Base-by-base conservation (phyloP, 1,140 invertebrate genomes). In the Drosophila nasuta region DNA sequence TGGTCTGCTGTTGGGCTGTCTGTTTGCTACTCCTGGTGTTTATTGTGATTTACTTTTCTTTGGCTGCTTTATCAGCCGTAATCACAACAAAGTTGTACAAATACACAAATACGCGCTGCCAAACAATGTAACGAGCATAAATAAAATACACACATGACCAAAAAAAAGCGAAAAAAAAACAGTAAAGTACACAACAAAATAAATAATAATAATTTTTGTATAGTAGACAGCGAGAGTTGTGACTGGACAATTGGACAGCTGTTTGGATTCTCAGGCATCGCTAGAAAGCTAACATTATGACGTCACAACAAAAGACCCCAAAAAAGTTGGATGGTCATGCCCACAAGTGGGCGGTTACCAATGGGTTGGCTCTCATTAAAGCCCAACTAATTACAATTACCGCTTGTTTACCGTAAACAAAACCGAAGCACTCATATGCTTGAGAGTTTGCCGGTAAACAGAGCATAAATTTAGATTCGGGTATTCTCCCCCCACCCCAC, bases 1-100 rank as follows among this genome's bases (percentile, higher is more conserved):
- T 25, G 20, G 30, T n/a, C 13, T 35, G 6, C 30, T 35, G 46
- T 46, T 35, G 30, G 30, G 13, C 30, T 41, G 46, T 75, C 74
- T 59, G 35, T 56, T 15, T 25, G 56, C 51, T 13, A 13, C 11
- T 56, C 8, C 52, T 54, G 56, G 10, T 58, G 65, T 81, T 85
- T 79, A 81, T 88, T 89, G 69, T 90, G 81, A 82, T 88, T 82
- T 79, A 64, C 70, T 86, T 90, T 85, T 85, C 65, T 78, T 77
- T 79, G 67, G 43, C 59, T 64, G 75, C 86, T 86, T 81, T 90
- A 85, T 91, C 86, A 58, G 63, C 57, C 59, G 75, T 90, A 89
- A 85, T 90, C 86, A 89, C 70, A 89, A 88, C 86, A 88, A 81
- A 81, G 64, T 83, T 67, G 64, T 67, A 77, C 81, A 85, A 77